Evolutionary conservation across 2,888 invertebrate genomes (phyloP).

Genomic region (Piscicola geometra): DNA sequence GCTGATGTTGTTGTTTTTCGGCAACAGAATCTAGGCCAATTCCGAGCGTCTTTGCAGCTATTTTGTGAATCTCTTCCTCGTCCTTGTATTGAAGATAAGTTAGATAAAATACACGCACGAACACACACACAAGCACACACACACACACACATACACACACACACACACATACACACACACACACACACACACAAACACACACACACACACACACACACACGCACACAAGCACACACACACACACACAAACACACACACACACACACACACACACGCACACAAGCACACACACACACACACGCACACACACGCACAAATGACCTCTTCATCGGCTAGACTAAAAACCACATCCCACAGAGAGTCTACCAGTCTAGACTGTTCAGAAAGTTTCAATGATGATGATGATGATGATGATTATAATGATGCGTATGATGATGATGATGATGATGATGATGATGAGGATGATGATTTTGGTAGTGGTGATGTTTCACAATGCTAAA

Average conservation of each 20-base stretch:
- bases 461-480: slow-evolving; percentile 25
- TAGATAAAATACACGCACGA: too few species aligned
- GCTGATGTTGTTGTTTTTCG: too few species aligned
- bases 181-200: slow-evolving; percentile 2
- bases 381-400: too few species aligned
- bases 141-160: background rate
- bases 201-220: slow-evolving; percentile 11
- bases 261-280: slow-evolving; percentile 4
- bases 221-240: background rate
- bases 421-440: slow-evolving; percentile 34
- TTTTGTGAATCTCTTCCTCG: too few species aligned
- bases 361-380: background rate
- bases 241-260: background rate
- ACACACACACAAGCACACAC: background rate
- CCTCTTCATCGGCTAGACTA: background rate
- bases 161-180: slow-evolving; percentile 10
- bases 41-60: too few species aligned
- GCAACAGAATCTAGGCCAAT: too few species aligned
- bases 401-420: slow-evolving; percentile 21
- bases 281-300: background rate
- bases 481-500: too few species aligned
- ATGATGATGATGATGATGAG: slow-evolving; percentile 34
- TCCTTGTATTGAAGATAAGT: too few species aligned
- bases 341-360: background rate
- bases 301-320: background rate